Evolutionary conservation across 1,140 invertebrate species (phyloP).

Genomic region (Drosophila auraria): DNA sequence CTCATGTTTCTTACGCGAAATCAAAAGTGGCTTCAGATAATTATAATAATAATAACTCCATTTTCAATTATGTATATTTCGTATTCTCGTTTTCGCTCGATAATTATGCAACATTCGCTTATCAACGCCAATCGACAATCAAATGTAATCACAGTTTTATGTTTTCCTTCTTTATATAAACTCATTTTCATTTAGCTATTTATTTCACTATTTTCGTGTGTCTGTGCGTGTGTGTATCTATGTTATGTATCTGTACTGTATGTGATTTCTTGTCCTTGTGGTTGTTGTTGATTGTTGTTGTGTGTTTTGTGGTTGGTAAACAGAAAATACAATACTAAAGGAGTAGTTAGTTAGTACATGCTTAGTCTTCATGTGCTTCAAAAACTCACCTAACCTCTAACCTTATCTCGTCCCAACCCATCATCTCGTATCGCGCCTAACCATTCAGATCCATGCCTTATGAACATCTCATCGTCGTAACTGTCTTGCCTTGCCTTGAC

Average conservation of each 20-base stretch:
- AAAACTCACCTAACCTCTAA: constrained; percentile 73
- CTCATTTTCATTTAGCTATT: constrained; percentile 83
- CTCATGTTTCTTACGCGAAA: constrained; percentile 42
- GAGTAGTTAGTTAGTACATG: constrained; percentile 49
- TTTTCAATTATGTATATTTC: constrained; percentile 50
- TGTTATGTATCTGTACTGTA: constrained; percentile 45
- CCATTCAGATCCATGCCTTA: constrained; percentile 57
- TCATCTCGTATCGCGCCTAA: constrained; percentile 12
- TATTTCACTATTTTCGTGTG: constrained; percentile 76
- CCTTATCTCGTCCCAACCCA: neutral
- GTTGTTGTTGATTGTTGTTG: constrained; percentile 38
- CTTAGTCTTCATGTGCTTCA: constrained; percentile 57
- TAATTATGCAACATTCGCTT: constrained; percentile 71
- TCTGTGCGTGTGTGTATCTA: constrained; percentile 34
- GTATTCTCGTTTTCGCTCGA: constrained; percentile 50
- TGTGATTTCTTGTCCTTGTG: constrained; percentile 39
- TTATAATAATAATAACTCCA: constrained; percentile 48
- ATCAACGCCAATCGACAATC: constrained; percentile 71
- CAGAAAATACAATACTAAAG: constrained; percentile 45
- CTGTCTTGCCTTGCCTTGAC: constrained; percentile 15
- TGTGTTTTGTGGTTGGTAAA: constrained; percentile 53
- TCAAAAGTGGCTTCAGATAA: constrained; percentile 61
- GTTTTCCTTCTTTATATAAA: constrained; percentile 84
- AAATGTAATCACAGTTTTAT: constrained; percentile 84
- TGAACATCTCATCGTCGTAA: constrained; percentile 66